Evolutionary conservation across 1,140 invertebrate genomes (phyloP).

Genomic region (Nebria ingens): DNA sequence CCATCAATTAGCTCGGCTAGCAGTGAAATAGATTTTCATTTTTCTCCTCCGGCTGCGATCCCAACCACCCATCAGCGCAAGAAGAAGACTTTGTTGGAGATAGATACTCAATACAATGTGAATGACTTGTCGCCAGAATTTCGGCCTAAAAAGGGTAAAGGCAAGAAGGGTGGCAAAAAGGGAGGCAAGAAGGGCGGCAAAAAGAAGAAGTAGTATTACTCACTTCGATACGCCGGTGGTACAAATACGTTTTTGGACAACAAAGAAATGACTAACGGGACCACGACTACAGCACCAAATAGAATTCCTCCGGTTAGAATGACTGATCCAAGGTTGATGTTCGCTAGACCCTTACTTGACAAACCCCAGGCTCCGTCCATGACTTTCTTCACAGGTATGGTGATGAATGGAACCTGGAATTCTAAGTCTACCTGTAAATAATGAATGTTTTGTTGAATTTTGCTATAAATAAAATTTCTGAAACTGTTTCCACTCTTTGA

Average conservation of each 20-base stretch:
- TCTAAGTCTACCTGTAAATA: conserved; percentile 29
- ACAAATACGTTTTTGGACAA: conserved; percentile 18
- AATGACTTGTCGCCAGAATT: conserved; percentile 21
- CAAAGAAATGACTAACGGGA: conserved; percentile 22
- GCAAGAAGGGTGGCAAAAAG: conserved; percentile 15
- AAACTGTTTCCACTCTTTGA: not conserved
- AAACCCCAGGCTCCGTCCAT: conserved; percentile 20
- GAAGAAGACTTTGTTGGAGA: conserved; percentile 25
- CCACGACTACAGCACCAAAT: conserved; percentile 22
- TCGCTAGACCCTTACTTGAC: conserved; percentile 17
- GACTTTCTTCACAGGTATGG: conserved; percentile 29
- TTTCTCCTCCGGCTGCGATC: conserved; percentile 31
- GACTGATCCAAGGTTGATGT: conserved; percentile 27
- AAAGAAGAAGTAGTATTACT: conserved; percentile 14
- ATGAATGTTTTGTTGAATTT: not conserved
- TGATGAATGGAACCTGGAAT: conserved; percentile 30
- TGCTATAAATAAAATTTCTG: not conserved
- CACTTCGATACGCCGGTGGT: conserved; percentile 17
- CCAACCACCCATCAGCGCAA: conserved; percentile 25
- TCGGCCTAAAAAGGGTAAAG: conserved; percentile 18
- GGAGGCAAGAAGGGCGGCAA: conserved; percentile 12
- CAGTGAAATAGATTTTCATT: conserved; percentile 33
- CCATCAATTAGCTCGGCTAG: conserved; percentile 18
- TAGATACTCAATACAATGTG: conserved; percentile 27
- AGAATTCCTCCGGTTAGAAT: conserved; percentile 25